These are phyloP conservation scores for Hybos culiciformis DNA, from an alignment of 2,888 invertebrate genomes.

Conservation along the genomic window DNA sequence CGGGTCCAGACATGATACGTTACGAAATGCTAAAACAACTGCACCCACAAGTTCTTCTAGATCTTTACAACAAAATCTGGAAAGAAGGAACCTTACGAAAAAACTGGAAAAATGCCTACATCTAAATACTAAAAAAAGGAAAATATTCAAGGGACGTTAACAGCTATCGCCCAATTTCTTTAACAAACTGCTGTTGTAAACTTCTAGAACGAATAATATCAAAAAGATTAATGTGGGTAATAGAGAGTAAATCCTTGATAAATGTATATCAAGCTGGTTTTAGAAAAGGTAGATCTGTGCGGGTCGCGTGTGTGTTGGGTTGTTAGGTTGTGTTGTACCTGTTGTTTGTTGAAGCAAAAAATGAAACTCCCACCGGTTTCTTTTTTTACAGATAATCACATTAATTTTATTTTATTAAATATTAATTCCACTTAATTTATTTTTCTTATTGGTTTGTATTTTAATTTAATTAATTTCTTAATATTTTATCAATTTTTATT, in stretches of 20 bases:
- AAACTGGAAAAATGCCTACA: not conserved
- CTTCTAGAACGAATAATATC: not conserved
- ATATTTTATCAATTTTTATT: too few relatives aligned
- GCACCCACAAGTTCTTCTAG: too few relatives aligned
- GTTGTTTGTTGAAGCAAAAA: too few relatives aligned
- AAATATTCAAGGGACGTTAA: not conserved
- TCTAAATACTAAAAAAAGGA: not conserved
- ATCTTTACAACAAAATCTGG: not conserved
- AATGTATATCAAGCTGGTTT: not conserved
- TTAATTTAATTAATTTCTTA: too few relatives aligned
- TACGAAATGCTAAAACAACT: not conserved
- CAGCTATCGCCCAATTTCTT: not conserved
- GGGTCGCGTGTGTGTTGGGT: too few relatives aligned
- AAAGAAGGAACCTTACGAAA: not conserved
- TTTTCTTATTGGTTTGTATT: too few relatives aligned
- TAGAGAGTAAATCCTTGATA: not conserved
- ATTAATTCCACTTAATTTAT: too few relatives aligned
- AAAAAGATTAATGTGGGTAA: not conserved
- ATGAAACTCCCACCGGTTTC: too few relatives aligned
- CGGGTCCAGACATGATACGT: not conserved
- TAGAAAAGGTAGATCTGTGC: too few relatives aligned
- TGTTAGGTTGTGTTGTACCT: too few relatives aligned
- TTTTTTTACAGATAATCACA: too few relatives aligned
- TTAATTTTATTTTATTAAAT: too few relatives aligned
- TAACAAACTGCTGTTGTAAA: not conserved